A percentile compares a stretch with the other conserved stretches of the same genome.
These are phyloP conservation scores for Pongo abelii DNA, from an alignment of 2,113 vertebrate genomes.

Conservation along the genomic window DNA sequence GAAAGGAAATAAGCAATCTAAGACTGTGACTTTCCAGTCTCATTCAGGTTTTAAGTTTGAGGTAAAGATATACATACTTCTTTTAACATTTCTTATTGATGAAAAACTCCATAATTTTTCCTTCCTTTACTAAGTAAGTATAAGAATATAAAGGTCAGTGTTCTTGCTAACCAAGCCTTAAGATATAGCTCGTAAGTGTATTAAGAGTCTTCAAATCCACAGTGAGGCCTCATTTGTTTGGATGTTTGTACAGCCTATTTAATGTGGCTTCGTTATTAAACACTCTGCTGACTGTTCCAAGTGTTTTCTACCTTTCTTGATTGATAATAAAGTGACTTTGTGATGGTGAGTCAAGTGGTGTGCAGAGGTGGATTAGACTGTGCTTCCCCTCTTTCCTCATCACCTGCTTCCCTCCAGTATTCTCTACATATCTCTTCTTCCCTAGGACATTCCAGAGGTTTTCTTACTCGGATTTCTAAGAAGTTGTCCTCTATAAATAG, in stretches of 20 bases:
- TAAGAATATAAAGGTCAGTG: too few species aligned
- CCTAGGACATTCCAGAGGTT: not conserved
- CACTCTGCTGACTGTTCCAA: not conserved
- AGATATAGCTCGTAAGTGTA: too few species aligned
- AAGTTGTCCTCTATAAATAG: not conserved
- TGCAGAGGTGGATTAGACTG: not conserved
- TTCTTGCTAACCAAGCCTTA: too few species aligned
- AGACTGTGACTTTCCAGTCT: not conserved
- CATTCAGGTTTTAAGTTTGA: not conserved
- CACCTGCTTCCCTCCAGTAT: not conserved
- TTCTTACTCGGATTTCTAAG: not conserved
- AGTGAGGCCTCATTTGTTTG: too few species aligned
- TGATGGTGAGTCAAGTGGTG: not conserved
- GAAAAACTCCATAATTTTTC: not conserved
- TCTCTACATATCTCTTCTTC: not conserved
- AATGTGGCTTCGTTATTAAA: not conserved
- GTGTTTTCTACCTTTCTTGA: not conserved
- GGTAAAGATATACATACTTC: not conserved
- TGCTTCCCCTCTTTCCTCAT: not conserved
- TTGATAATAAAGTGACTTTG: not conserved
- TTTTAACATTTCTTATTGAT: not conserved
- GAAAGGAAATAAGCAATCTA: not conserved
- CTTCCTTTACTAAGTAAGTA: not conserved
- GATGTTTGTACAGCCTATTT: too few species aligned
- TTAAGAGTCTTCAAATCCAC: too few species aligned